Evolutionary conservation across 2,113 vertebrate genomes (phyloP).

Genomic region (Protobothrops flavoviridis): DNA sequence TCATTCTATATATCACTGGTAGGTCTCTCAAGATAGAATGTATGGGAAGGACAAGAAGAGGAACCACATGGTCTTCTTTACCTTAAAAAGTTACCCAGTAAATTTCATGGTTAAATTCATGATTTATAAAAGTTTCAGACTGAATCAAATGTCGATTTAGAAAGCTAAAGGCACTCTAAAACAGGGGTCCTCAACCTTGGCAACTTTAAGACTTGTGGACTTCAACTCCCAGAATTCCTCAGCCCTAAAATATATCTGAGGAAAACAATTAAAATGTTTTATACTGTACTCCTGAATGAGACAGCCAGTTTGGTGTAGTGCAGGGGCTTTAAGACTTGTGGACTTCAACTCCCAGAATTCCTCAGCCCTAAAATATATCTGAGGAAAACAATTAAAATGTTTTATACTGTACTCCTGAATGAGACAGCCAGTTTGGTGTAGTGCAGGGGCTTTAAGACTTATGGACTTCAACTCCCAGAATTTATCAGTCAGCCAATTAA

Average conservation of each 20-base stretch:
- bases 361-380: background rate
- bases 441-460: background rate
- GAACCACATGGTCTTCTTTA: background rate
- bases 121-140: constrained; percentile 1
- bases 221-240: too few relatives aligned
- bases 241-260: background rate
- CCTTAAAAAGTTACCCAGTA: constrained; percentile 4
- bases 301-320: background rate
- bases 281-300: background rate
- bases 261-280: background rate
- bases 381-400: background rate
- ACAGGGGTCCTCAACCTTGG: too few relatives aligned
- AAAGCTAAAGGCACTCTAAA: background rate
- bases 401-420: background rate
- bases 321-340: background rate
- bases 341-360: too few relatives aligned
- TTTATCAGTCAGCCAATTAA: background rate
- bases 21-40: background rate
- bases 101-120: constrained; percentile 1
- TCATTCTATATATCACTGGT: background rate
- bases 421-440: background rate
- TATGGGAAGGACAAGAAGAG: background rate
- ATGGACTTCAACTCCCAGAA: background rate
- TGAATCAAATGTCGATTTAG: constrained; percentile 16
- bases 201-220: too few relatives aligned